A percentile compares a stretch with the other conserved stretches of the same genome.
Conservation (phyloP, 2,797 vertebrate genomes). For the Pogonophryne albipinna region DNA sequence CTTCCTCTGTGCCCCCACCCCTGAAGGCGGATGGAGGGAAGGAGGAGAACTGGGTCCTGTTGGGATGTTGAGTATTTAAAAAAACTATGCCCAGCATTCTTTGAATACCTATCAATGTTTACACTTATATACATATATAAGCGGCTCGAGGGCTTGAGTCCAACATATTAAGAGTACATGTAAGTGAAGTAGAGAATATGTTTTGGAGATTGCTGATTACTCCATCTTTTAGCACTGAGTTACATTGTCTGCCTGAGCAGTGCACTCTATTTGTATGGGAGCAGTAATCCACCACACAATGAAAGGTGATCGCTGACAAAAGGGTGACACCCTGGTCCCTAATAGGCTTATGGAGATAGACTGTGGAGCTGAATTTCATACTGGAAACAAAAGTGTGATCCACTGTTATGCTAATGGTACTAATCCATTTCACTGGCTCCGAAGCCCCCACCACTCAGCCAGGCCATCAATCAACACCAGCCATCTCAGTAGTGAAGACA, state of each 20-base stretch:
- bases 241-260: constrained; percentile 44
- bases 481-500: constrained; percentile 54
- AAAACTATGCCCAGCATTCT: constrained; percentile 35
- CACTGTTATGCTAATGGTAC: constrained; percentile 79
- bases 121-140: not conserved
- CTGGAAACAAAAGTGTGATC: constrained; percentile 66
- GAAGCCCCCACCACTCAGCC: constrained; percentile 44
- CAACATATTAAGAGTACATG: not conserved
- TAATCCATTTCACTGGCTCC: constrained; percentile 65
- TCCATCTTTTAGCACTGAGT: constrained; percentile 15
- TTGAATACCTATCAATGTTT: constrained; percentile 46
- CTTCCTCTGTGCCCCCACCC: constrained; percentile 69
- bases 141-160: not conserved
- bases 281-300: constrained; percentile 70
- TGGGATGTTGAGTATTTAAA: constrained; percentile 36
- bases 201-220: constrained; percentile 36
- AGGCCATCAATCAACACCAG: constrained; percentile 74
- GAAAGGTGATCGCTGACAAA: constrained; percentile 72
- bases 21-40: constrained; percentile 51
- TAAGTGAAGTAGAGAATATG: not conserved
- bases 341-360: constrained; percentile 76
- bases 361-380: constrained; percentile 59
- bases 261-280: constrained; percentile 53
- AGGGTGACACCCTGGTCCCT: constrained; percentile 54
- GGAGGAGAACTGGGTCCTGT: constrained; percentile 50